phyloP scores from a whole-genome alignment of 1,140 invertebrate species.

The Drosophila busckii region DNA sequence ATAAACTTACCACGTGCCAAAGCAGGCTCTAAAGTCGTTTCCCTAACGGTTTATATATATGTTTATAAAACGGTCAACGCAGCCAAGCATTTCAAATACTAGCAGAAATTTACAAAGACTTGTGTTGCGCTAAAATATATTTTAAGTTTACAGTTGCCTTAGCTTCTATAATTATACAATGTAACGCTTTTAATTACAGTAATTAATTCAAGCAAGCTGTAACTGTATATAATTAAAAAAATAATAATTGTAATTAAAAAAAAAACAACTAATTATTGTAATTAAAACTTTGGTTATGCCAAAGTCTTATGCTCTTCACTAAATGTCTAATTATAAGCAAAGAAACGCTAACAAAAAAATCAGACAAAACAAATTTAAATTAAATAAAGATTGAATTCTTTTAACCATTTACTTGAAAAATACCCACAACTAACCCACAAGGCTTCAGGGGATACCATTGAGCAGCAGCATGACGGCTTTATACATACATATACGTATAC shows the following conservation, averaged over 20 bases:
- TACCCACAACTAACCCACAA: background rate
- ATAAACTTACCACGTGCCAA: no score
- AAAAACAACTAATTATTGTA: conserved; percentile 15
- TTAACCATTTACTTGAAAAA: conserved; percentile 18
- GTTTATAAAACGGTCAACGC: background rate
- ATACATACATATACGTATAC: no score
- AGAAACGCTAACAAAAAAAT: conserved; percentile 3
- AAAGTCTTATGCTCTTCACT: conserved; percentile 50
- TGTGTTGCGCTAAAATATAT: conserved; percentile 12
- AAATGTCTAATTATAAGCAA: conserved; percentile 18
- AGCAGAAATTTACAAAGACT: conserved; percentile 33
- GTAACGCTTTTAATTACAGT: conserved; percentile 9
- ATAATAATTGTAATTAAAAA: conserved; percentile 21
- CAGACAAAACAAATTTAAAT: conserved; percentile 34
- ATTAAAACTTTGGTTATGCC: conserved; percentile 30
- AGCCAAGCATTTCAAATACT: conserved; percentile 1
- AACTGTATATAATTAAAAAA: conserved; percentile 55
- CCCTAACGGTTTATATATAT: no score
- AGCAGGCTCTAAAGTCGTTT: no score
- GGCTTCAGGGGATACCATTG: background rate
- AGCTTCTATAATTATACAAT: conserved; percentile 18
- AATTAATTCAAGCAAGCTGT: conserved; percentile 14
- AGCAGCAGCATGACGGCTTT: no score
- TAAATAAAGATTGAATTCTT: conserved; percentile 51
- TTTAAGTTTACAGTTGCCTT: conserved; percentile 37